phyloP scores from a whole-genome alignment of 2,797 vertebrate genomes.

The Psittacula echo region DNA sequence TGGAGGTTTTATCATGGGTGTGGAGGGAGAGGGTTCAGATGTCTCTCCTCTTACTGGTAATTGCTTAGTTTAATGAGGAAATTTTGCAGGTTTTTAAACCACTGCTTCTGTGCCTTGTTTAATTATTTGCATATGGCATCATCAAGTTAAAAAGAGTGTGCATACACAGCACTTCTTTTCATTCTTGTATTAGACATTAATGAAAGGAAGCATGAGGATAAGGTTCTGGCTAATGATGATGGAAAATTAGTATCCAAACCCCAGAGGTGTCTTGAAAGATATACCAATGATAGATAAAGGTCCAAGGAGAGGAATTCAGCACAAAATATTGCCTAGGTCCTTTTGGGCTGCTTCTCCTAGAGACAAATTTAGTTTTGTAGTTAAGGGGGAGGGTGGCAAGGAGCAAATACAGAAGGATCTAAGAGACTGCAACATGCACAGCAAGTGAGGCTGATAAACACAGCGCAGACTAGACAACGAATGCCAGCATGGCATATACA shows the following conservation, averaged over 20 bases:
- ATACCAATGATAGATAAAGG: slow-evolving; percentile 62
- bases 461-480: background rate
- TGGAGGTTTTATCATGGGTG: background rate
- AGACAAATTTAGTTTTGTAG: background rate
- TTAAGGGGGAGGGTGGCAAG: background rate
- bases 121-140: slow-evolving; percentile 81
- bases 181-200: slow-evolving; percentile 72
- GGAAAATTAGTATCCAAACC: slow-evolving; percentile 77
- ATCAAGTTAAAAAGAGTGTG: slow-evolving; percentile 69
- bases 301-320: slow-evolving; percentile 10
- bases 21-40: slow-evolving; percentile 27
- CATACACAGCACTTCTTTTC: slow-evolving; percentile 52
- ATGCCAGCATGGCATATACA: background rate
- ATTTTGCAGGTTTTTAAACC: slow-evolving; percentile 75
- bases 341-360: background rate
- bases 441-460: background rate
- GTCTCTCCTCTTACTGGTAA: slow-evolving; percentile 59
- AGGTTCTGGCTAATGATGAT: slow-evolving; percentile 76
- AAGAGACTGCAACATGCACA: background rate
- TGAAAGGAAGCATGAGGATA: slow-evolving; percentile 74
- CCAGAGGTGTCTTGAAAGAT: slow-evolving; percentile 63
- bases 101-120: slow-evolving; percentile 71
- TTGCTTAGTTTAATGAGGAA: slow-evolving; percentile 79
- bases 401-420: background rate
- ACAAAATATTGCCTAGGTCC: background rate